phyloP scores from a whole-genome alignment of 2,113 vertebrate species.

The Macroglossus sobrinus region DNA sequence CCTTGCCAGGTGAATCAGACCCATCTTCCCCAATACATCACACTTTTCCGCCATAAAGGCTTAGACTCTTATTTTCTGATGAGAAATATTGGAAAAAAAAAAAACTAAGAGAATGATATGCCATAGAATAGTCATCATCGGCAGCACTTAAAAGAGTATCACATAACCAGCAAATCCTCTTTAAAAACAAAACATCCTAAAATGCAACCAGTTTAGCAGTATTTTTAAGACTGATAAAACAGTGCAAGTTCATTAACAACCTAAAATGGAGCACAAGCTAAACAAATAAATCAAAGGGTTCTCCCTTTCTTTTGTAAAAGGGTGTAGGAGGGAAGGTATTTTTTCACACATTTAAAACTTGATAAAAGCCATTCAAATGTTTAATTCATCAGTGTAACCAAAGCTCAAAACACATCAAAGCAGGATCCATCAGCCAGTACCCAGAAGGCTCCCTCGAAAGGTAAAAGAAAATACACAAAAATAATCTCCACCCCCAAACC shows the following conservation, averaged over 20 bases:
- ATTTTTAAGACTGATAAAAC: background rate
- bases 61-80: background rate
- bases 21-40: conserved; percentile 28
- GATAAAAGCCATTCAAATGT: conserved; percentile 67
- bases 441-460: conserved; percentile 28
- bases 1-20: conserved; percentile 47
- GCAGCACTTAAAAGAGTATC: background rate
- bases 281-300: conserved; percentile 60
- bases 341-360: conserved; percentile 70
- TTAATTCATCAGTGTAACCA: conserved; percentile 69
- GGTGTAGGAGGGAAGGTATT: background rate
- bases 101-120: background rate
- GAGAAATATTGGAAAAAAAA: background rate
- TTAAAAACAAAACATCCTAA: conserved; percentile 10
- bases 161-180: background rate
- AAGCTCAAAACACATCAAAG: conserved; percentile 70
- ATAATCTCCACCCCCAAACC: background rate
- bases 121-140: background rate
- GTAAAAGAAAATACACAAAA: background rate
- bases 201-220: background rate
- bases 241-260: conserved; percentile 35
- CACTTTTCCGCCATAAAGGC: conserved; percentile 1
- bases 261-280: conserved; percentile 21
- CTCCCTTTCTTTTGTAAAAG: conserved; percentile 60
- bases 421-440: conserved; percentile 15